Base-by-base conservation (phyloP, 2,113 vertebrate genomes). In the Isurus oxyrinchus region DNA sequence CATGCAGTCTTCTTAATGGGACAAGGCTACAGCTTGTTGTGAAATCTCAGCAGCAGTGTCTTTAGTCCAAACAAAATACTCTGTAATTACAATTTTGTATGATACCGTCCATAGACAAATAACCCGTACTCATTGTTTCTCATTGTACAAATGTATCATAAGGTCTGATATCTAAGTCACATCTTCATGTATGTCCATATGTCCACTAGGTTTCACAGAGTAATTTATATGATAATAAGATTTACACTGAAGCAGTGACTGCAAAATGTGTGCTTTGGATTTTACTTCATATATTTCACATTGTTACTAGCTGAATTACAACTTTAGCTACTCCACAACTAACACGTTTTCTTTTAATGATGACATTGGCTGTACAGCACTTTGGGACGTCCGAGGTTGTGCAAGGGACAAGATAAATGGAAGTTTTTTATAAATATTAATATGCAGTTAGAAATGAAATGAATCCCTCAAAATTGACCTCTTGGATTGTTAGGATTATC, bases 371-470 rank as follows among this genome's bases (percentile, higher is more conserved):
- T 49, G 59, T n/a, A 49, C 13, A 66, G 40, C 40, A 21, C 6
- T 49, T 84, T 44, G n/a, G 81, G 40, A 44, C 16, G 5, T 84
- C 16, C 44, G 81, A 44, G 81, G 14, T 84, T 49, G 16, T 44
- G 81, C 14, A 40, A 93, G 59, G 31, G 13, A 55, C 49, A 90
- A 57, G 49, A 49, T 59, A 94, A 40, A 63, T 90, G 23, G 53
- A 94, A 63, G 59, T 16, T 1, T 94, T 61, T n/a, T 35, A 23
- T 66, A 63, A 94, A 94, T 63, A 94, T 94, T 94, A 94, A 94
- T 63, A 63, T 40, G 57, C n/a, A 40, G 40, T 63, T 61, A n/a
- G 27, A 90, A 57, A 55, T 90, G 27, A 59, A 91, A 59, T 91
- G 55, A 59, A n/a, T 57, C 55, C 55, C 8, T 91, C 55, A 91